A percentile compares a stretch with the other conserved stretches of the same genome.
phyloP scores from a whole-genome alignment of 2,113 vertebrate genomes.

The Albula glossodonta region DNA sequence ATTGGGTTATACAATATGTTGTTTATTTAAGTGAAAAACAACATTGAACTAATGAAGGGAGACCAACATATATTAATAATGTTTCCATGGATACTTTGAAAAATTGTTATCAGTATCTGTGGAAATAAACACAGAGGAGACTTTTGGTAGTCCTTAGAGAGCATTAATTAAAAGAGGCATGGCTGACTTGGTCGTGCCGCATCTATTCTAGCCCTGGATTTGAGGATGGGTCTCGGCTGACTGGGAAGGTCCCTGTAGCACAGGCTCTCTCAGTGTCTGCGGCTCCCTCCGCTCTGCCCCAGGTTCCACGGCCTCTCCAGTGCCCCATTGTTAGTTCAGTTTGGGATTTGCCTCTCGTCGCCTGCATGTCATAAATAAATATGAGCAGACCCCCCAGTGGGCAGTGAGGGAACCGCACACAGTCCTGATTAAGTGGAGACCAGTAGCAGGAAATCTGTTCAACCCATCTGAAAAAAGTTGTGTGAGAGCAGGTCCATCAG shows the following conservation, averaged over 20 bases:
- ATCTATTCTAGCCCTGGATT: not conserved
- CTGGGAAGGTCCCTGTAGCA: not conserved
- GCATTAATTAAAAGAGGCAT: constrained; percentile 12
- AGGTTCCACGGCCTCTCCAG: not conserved
- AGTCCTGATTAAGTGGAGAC: not conserved
- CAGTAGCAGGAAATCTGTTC: not conserved
- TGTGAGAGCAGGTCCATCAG: constrained; percentile 5
- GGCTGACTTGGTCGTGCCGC: not conserved
- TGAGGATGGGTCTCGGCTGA: constrained; percentile 1
- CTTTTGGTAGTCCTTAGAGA: not conserved
- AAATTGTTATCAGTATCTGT: not conserved
- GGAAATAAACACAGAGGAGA: not conserved
- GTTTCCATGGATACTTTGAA: not conserved
- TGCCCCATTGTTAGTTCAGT: not conserved
- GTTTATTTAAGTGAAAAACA: not conserved
- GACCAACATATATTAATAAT: not conserved
- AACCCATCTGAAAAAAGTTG: constrained; percentile 12
- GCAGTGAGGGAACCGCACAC: not conserved
- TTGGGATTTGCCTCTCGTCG: not conserved
- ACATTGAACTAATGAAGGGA: not conserved
- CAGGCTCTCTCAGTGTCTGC: not conserved
- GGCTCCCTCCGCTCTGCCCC: constrained; percentile 1
- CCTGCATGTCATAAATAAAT: constrained; percentile 18
- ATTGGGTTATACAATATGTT: not conserved
- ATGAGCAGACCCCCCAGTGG: constrained; percentile 1